Evolutionary conservation across 2,797 vertebrate genomes (phyloP).

Genomic region (Protosalanx chinensis): DNA sequence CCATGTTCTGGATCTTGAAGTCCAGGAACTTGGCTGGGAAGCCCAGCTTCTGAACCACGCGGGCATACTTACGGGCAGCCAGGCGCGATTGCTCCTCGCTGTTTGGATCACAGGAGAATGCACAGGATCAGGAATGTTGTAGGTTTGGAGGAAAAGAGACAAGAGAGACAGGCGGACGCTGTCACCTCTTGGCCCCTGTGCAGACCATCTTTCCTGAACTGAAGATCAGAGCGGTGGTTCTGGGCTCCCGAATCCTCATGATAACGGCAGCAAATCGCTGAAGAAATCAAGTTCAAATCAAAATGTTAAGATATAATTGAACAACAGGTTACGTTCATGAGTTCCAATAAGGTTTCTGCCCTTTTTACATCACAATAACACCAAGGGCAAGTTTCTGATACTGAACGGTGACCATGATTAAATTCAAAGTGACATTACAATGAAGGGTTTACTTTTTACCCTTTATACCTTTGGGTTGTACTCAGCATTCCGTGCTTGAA

Average conservation of each 20-base stretch:
- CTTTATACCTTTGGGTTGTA: conserved; percentile 92
- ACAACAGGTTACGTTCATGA: background rate
- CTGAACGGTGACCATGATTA: background rate
- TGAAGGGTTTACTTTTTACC: background rate
- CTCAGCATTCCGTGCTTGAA: conserved; percentile 93
- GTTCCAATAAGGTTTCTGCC: background rate
- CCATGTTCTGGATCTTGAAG: conserved; percentile 99
- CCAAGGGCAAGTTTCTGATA: background rate
- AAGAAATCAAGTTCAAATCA: background rate
- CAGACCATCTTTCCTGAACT: conserved; percentile 99
- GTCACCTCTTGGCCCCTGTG: conserved; percentile 93
- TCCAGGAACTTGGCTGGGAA: conserved; percentile 93
- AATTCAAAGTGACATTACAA: background rate
- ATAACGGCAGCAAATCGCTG: conserved; percentile 96
- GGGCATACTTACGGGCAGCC: conserved; percentile 90
- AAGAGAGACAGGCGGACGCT: conserved; percentile 7
- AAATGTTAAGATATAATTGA: background rate
- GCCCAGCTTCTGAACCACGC: conserved; percentile 93
- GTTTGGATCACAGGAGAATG: conserved; percentile 11
- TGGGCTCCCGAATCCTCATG: conserved; percentile 93
- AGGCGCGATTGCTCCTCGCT: conserved; percentile 92
- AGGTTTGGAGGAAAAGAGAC: background rate
- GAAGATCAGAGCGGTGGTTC: conserved; percentile 95
- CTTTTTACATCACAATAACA: background rate
- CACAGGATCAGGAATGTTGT: background rate